Evolutionary conservation across 2,888 invertebrate species (phyloP).

Genomic region (Pammene fasciana): DNA sequence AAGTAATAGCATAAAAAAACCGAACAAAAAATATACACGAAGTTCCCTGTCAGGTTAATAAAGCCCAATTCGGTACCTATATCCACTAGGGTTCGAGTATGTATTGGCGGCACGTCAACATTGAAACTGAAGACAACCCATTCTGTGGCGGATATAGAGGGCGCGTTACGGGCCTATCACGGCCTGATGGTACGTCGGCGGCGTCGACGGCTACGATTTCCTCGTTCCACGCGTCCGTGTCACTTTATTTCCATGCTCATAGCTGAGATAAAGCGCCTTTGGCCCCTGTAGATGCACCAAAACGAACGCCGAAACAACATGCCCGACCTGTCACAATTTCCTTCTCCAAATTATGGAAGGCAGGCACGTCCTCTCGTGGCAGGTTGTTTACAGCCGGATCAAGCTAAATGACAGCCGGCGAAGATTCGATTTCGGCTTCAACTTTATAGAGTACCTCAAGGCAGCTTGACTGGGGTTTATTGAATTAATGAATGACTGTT

Average conservation of each 20-base stretch:
- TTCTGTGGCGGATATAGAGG: conserved; percentile 77
- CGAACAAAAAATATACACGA: no score
- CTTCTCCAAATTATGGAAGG: conserved; percentile 47
- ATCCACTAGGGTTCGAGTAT: no score
- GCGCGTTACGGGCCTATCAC: conserved; percentile 67
- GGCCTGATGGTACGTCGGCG: conserved; percentile 71
- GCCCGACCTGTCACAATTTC: conserved; percentile 45
- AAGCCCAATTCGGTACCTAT: no score
- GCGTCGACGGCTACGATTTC: conserved; percentile 74
- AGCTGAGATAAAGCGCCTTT: conserved; percentile 23
- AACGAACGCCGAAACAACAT: conserved; percentile 51
- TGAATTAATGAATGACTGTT: conserved; percentile 51
- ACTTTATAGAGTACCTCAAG: conserved; percentile 48
- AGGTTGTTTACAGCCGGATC: conserved; percentile 48
- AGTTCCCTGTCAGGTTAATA: not conserved
- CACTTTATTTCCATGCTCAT: conserved; percentile 55
- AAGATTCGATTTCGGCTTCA: conserved; percentile 53
- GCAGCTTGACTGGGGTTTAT: conserved; percentile 47
- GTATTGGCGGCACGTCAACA: conserved; percentile 54
- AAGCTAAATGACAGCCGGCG: conserved; percentile 49
- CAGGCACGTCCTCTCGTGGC: conserved; percentile 46
- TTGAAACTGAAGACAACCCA: conserved; percentile 73
- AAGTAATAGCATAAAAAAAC: no score
- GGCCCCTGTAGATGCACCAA: conserved; percentile 34
- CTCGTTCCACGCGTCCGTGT: conserved; percentile 61